Evolutionary conservation across 2,113 vertebrate species (phyloP).

Genomic region (Dasyprocta punctata): DNA sequence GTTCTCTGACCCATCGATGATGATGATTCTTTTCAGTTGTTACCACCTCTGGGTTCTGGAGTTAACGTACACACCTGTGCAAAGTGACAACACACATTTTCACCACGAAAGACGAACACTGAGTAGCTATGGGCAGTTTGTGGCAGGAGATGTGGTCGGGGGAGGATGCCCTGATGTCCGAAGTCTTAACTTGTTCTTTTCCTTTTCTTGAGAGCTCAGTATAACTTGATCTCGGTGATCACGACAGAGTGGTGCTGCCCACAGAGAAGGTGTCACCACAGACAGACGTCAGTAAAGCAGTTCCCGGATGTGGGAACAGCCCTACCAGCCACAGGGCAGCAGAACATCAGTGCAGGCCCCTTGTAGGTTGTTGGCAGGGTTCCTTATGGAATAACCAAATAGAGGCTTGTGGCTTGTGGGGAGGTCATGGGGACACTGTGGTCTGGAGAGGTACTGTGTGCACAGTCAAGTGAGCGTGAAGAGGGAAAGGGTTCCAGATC

Average conservation of each 20-base stretch:
- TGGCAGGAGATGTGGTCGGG: background rate
- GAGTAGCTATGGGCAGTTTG: background rate
- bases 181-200: conserved; percentile 33
- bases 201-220: conserved; percentile 63
- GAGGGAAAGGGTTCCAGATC: background rate
- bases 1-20: background rate
- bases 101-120: background rate
- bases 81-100: background rate
- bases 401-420: conserved; percentile 21
- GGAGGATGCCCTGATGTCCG: background rate
- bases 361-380: background rate
- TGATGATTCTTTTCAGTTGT: background rate
- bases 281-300: background rate
- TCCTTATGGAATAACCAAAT: conserved; percentile 20
- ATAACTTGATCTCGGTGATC: conserved; percentile 62
- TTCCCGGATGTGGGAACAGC: conserved; percentile 58
- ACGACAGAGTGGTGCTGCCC: conserved; percentile 37
- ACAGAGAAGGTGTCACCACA: conserved; percentile 53
- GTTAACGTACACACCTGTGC: background rate
- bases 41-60: background rate
- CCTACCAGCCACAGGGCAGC: conserved; percentile 8
- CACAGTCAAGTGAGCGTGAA: background rate
- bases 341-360: conserved; percentile 19
- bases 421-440: conserved; percentile 14
- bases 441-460: background rate